Evolutionary conservation across 2,797 vertebrate species (phyloP).

Genomic region (Muscicapa comitata): DNA sequence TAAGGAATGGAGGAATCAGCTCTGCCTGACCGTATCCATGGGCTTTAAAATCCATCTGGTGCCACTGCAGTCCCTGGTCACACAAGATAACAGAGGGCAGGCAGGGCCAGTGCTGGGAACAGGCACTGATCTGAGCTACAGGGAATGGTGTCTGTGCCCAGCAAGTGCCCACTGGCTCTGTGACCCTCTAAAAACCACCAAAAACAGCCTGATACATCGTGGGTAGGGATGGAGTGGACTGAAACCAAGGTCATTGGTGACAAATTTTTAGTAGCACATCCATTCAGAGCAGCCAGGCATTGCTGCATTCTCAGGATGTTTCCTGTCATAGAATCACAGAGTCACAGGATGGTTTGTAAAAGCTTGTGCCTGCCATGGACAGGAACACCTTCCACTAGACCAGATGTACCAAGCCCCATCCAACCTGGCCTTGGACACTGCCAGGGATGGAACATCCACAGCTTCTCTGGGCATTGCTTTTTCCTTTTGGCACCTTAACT

Average conservation of each 20-base stretch:
- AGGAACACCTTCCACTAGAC: neutral
- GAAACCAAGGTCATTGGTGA: neutral
- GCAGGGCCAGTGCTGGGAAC: neutral
- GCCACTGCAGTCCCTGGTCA: neutral
- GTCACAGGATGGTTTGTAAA: neutral
- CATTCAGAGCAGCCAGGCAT: neutral
- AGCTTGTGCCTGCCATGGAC: neutral
- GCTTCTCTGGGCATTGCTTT: neutral
- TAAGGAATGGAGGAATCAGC: neutral
- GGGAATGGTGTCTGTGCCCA: neutral
- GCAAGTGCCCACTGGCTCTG: neutral
- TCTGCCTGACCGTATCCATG: neutral
- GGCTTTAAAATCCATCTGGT: neutral
- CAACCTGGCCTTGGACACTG: neutral
- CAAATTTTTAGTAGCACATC: neutral
- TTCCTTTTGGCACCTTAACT: neutral
- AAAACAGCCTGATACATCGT: neutral
- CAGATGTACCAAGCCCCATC: neutral
- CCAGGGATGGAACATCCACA: neutral
- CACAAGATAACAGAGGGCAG: neutral
- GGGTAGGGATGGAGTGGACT: accelerated
- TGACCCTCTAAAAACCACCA: neutral
- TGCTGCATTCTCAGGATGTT: neutral
- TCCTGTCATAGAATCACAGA: neutral
- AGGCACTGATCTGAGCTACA: neutral